phyloP scores from a whole-genome alignment of 2,797 vertebrate genomes.

The Pantherophis alleghaniensis region DNA sequence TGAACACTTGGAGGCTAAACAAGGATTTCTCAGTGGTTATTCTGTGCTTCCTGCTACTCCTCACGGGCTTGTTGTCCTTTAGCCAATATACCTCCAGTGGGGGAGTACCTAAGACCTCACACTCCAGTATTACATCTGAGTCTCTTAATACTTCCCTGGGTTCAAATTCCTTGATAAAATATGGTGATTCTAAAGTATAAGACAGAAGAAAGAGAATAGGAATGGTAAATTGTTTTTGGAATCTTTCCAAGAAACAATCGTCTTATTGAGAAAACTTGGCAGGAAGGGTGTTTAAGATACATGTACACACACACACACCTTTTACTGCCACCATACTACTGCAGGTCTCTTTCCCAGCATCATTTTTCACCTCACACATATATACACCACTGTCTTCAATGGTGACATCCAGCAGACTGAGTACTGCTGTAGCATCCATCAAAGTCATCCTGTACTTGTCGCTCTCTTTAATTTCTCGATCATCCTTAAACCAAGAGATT shows the following conservation, averaged over 20 bases:
- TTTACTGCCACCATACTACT: slow-evolving; percentile 87
- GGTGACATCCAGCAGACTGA: slow-evolving; percentile 75
- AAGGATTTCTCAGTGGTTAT: slow-evolving; percentile 84
- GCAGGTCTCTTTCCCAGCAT: slow-evolving; percentile 91
- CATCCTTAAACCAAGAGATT: slow-evolving; percentile 91
- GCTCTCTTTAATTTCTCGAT: slow-evolving; percentile 83
- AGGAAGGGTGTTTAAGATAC: not conserved
- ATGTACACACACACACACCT: slow-evolving; percentile 75
- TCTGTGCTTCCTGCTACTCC: slow-evolving; percentile 90
- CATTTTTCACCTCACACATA: slow-evolving; percentile 88
- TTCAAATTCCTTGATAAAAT: slow-evolving; percentile 89
- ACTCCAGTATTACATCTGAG: slow-evolving; percentile 86
- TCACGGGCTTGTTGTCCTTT: slow-evolving; percentile 86
- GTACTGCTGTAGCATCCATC: slow-evolving; percentile 75
- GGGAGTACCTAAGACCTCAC: slow-evolving; percentile 85
- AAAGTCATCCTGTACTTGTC: slow-evolving; percentile 78
- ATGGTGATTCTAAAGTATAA: slow-evolving; percentile 84
- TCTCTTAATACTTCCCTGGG: slow-evolving; percentile 91
- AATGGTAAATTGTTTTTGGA: slow-evolving; percentile 47
- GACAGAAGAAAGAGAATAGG: slow-evolving; percentile 59
- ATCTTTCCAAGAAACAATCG: not conserved
- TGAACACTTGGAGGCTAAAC: slow-evolving; percentile 85
- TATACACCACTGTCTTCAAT: slow-evolving; percentile 90
- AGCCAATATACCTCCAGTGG: slow-evolving; percentile 91
- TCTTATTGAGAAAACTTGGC: slow-evolving; percentile 2